Evolutionary conservation across 2,113 vertebrate genomes (phyloP).

Genomic region (Paedocypris sp.): DNA sequence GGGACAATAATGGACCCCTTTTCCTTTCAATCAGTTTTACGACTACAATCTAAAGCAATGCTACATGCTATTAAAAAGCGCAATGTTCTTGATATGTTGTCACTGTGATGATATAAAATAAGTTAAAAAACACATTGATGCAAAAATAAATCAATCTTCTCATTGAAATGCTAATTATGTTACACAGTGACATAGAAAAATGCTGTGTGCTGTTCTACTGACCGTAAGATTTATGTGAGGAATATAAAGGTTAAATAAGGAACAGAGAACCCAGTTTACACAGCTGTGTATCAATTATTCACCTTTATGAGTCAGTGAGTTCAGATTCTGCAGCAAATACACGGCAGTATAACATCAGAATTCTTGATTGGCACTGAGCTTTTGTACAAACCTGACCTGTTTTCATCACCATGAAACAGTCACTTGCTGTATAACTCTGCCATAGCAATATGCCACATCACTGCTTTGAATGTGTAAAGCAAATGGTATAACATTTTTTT

Average conservation of each 20-base stretch:
- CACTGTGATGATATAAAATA: not conserved
- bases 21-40: not conserved
- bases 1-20: conserved; percentile 5
- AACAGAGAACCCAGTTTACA: conserved; percentile 6
- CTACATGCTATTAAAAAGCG: too few species aligned
- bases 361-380: not conserved
- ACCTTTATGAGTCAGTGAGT: conserved; percentile 34
- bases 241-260: conserved; percentile 13
- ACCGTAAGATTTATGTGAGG: conserved; percentile 1
- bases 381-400: not conserved
- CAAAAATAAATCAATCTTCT: not conserved
- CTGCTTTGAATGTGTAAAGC: too few species aligned
- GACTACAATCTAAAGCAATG: too few species aligned
- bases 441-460: too few species aligned
- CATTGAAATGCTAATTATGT: not conserved
- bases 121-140: not conserved
- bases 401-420: not conserved
- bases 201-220: not conserved
- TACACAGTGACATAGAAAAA: not conserved
- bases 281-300: conserved; percentile 30
- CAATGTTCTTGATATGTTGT: not conserved
- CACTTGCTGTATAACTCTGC: not conserved
- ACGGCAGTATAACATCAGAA: conserved; percentile 12
- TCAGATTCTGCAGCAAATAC: conserved; percentile 17
- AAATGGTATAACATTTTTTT: too few species aligned